phyloP scores from a whole-genome alignment of 2,888 invertebrate genomes.

The Dolomedes plantarius region DNA sequence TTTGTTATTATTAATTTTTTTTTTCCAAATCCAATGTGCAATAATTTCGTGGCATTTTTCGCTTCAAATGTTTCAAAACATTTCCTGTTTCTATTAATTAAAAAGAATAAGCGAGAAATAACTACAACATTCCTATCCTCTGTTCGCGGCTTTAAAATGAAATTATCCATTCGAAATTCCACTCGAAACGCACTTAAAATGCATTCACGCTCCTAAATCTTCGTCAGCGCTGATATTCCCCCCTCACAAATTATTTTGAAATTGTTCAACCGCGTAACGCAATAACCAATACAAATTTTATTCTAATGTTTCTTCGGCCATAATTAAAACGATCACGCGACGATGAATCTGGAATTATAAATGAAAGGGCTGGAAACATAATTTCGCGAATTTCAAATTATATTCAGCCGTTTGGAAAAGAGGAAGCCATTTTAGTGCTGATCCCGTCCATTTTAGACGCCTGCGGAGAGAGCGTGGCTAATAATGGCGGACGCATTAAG shows the following conservation, averaged over 20 bases:
- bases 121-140: no score
- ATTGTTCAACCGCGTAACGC: neutral
- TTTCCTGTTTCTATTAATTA: no score
- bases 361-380: neutral
- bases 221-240: neutral
- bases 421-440: neutral
- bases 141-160: neutral
- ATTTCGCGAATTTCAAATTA: neutral
- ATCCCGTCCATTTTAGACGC: neutral
- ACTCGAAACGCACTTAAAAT: neutral
- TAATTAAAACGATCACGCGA: slow-evolving; percentile 3
- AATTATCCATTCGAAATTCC: neutral
- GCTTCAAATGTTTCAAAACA: no score
- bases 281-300: slow-evolving; percentile 7
- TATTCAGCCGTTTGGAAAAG: neutral
- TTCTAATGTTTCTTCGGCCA: neutral
- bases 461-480: neutral
- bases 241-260: neutral
- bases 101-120: no score
- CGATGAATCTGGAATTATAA: neutral
- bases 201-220: no score
- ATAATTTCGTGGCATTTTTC: no score
- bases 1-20: no score
- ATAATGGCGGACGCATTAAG: neutral
- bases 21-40: no score